Conservation (phyloP, 2,113 vertebrate species). For the Urocolius indicus region DNA sequence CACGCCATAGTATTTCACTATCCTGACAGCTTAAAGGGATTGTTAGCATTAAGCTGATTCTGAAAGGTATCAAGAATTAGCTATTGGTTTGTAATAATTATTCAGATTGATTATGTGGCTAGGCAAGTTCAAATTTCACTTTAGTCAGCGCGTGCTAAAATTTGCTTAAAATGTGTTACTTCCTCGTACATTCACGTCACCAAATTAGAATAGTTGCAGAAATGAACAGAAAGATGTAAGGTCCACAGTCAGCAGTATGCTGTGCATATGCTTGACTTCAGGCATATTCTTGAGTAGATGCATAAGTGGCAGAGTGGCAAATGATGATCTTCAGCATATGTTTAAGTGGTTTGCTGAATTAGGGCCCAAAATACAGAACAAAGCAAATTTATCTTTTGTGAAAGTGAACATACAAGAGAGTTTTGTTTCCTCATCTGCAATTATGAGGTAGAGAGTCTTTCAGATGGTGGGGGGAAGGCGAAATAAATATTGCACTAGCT, state of each 20-base stretch:
- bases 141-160: neutral
- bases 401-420: neutral
- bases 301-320: neutral
- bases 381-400: constrained; percentile 2
- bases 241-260: neutral
- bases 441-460: neutral
- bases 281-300: neutral
- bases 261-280: constrained; percentile 56
- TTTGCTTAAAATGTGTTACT: neutral
- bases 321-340: constrained; percentile 35
- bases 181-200: neutral
- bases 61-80: neutral
- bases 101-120: neutral
- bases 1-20: neutral
- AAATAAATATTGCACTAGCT: neutral
- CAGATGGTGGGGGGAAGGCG: neutral
- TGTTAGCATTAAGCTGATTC: neutral
- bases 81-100: neutral
- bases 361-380: constrained; percentile 1
- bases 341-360: constrained; percentile 29
- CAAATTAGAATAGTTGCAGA: constrained; percentile 28
- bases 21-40: neutral
- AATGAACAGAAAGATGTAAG: neutral
- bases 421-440: neutral
- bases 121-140: neutral